Evolutionary conservation across 2,797 vertebrate genomes (phyloP), one percentile per base, ranked within the genome.

Genomic region (Psittacula derbiana): DNA sequence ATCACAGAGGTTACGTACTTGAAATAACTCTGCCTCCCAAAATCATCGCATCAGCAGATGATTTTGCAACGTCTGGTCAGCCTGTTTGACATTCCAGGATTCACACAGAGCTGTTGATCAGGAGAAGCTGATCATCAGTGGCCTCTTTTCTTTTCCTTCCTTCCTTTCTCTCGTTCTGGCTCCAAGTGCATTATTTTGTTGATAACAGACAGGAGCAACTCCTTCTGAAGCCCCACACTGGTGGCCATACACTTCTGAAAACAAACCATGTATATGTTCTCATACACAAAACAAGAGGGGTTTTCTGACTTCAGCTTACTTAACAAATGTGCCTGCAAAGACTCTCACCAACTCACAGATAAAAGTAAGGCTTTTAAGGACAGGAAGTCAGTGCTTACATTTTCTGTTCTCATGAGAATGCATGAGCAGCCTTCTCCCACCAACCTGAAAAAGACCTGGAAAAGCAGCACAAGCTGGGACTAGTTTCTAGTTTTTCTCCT

Each of bases 11-110:
- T 82, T 86, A 6, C 31, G 70, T 84, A 40, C 86, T 43, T 38
- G 71, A 65, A 96, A 86, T 71, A 94, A 11, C 70, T 76, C 84
- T 89, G 58, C 90, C 78, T 95, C 93, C 91, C 66, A 15, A 95
- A 94, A 44, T 14, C 83, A 55, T 11, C 28, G 88, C 65, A 91
- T 83, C 89, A 93, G 92, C 95, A 73, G 80, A 18, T 72, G 74
- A 9, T 55, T 87, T 5, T 30, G 88, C 92, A 84, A 38, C 2
- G 33, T 50, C 86, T 80, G 92, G 50, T 31, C 31, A 36, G 79
- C n/a, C 60, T 52, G 18, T 53, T 8, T 3, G 50, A 49, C 5
- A 3, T 11, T 19, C 64, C 41, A 24, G 81, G 80, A 36, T 43
- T 81, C 67, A 41, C 80, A 53, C 16, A 1, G 53, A 78, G 61